Conservation (phyloP, 2,797 vertebrate genomes). For the Parotocinclus haroldoi region DNA sequence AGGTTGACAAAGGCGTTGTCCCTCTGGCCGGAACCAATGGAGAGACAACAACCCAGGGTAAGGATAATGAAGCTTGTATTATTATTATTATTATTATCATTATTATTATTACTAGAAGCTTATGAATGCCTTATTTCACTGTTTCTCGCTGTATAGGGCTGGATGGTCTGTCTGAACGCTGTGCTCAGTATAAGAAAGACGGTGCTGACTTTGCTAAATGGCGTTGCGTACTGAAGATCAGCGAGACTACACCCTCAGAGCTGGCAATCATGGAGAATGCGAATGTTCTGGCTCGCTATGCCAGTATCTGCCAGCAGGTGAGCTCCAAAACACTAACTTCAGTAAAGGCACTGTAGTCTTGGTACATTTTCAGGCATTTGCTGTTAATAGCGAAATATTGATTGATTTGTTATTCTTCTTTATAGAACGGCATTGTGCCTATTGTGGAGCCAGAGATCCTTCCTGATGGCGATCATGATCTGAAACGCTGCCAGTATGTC, state of each 20-base stretch:
- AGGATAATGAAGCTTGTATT: not conserved
- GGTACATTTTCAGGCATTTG: not conserved
- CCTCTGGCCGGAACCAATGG: constrained; percentile 93
- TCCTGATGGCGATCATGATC: constrained; percentile 94
- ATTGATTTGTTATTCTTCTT: constrained; percentile 10
- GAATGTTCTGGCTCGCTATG: constrained; percentile 93
- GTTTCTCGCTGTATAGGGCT: constrained; percentile 71
- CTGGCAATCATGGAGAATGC: constrained; percentile 95
- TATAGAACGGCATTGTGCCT: constrained; percentile 93
- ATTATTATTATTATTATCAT: too few relatives aligned
- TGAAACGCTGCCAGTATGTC: constrained; percentile 94
- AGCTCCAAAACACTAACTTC: not conserved
- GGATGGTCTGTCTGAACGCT: constrained; percentile 93
- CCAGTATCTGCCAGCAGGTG: constrained; percentile 99
- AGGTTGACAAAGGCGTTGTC: constrained; percentile 98
- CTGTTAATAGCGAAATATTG: not conserved
- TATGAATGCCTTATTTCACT: not conserved
- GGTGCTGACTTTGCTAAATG: constrained; percentile 97
- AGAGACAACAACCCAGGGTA: constrained; percentile 97
- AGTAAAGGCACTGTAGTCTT: too few relatives aligned
- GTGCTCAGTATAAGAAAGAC: constrained; percentile 97
- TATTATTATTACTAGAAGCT: too few relatives aligned
- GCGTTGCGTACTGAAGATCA: constrained; percentile 93
- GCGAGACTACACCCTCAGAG: constrained; percentile 85
- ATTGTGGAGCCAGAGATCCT: constrained; percentile 98